Evolutionary conservation across 2,888 invertebrate species (phyloP).

Genomic region (Ochropacha duplaris): DNA sequence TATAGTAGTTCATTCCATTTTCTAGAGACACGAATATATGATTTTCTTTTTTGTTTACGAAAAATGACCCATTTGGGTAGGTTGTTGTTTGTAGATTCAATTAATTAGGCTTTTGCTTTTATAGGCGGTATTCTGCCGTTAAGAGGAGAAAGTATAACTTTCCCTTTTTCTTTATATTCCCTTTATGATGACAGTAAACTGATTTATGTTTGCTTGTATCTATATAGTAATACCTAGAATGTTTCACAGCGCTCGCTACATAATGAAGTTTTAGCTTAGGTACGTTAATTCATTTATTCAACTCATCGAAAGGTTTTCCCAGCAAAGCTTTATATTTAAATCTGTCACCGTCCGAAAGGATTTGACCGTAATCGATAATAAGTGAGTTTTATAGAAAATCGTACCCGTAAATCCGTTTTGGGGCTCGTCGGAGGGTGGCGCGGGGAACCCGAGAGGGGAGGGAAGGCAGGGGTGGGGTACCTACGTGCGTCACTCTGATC

Average conservation of each 20-base stretch:
- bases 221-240: neutral
- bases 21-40: neutral
- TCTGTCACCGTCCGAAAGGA: slow-evolving; percentile 17
- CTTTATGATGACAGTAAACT: neutral
- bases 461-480: slow-evolving; percentile 33
- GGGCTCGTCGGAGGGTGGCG: slow-evolving; percentile 37
- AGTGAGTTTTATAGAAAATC: slow-evolving; percentile 46
- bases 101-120: neutral
- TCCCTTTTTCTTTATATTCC: neutral
- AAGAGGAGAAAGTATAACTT: neutral
- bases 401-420: slow-evolving; percentile 52
- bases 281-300: neutral
- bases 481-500: slow-evolving; percentile 69
- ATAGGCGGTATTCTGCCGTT: neutral
- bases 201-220: neutral
- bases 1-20: neutral
- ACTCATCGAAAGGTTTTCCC: neutral
- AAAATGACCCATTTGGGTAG: neutral
- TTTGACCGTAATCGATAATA: slow-evolving; percentile 20
- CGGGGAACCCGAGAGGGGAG: slow-evolving; percentile 18
- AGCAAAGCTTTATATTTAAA: slow-evolving; percentile 13
- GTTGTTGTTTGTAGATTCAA: neutral
- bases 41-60: neutral
- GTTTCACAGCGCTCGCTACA: neutral
- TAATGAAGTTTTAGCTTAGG: neutral